Base-by-base conservation (phyloP, 1,140 invertebrate species). In the Homalodisca vitripennis region DNA sequence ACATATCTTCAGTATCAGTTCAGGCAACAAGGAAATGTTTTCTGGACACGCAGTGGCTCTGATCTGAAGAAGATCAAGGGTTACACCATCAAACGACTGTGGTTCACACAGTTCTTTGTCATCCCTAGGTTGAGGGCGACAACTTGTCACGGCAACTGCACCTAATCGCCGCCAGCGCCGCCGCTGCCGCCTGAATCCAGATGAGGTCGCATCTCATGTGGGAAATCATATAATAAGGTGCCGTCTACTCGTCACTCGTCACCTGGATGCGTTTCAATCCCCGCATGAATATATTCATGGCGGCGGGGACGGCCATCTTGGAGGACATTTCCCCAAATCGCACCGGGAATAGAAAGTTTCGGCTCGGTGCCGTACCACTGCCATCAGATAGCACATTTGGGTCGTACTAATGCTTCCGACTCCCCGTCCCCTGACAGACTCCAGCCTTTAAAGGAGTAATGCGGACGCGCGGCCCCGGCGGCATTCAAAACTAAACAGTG, bases 251-350 rank as follows among this genome's bases (percentile, higher is more conserved):
- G 17, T 41, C 34, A n/a, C n/a, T n/a, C n/a, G n/a, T n/a, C n/a
- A n/a, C n/a, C 48, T 20, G 48, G 6, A 51, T 20, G 48, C 3
- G 48, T 51, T 51, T 51, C 48, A 3, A 20, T 51, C 48, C 14
- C 48, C 22, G 48, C 55, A 60, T 60, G 55, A 22, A 60, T 60
- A 60, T 60, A 60, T 60, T 26, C 55, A 60, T 60, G 55, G n/a
- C n/a, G n/a, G n/a, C n/a, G n/a, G n/a, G n/a, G 24, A 26, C 55
- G 26, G 55, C 55, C 55, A 60, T 60, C 55, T 60, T 60, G 55
- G 22, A 26, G 22, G 55, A 60, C 55, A 60, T 60, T 60, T 60
- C 55, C 55, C 55, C 55, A 60, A 60, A 60, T 60, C 55, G 55
- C 55, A 27, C 24, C 14, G 55, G 2, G 55, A 60, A 60, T 60